Conservation (phyloP, 2,113 vertebrate genomes). For the Takifugu flavidus region DNA sequence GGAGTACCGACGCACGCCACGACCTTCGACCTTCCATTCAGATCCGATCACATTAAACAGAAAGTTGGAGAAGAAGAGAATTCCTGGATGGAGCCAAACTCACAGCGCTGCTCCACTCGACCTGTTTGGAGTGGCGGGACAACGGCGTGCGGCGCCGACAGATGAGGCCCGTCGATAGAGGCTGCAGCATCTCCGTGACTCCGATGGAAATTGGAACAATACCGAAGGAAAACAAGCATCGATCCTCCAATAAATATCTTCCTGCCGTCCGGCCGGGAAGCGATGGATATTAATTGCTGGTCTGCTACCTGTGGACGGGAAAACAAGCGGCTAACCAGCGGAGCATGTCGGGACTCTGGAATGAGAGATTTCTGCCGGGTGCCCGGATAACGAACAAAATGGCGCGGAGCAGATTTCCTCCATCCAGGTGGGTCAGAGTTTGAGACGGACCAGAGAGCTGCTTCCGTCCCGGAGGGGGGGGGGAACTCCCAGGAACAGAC, state of each 20-base stretch:
- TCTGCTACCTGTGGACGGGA: slow-evolving; percentile 22
- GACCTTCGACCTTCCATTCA: no score
- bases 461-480: slow-evolving; percentile 39
- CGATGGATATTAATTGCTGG: slow-evolving; percentile 54
- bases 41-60: no score
- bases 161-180: slow-evolving; percentile 32
- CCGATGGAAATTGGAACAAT: slow-evolving; percentile 68
- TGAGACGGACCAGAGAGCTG: slow-evolving; percentile 64
- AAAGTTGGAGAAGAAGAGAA: neutral
- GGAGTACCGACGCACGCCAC: no score
- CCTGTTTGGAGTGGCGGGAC: no score
- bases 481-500: slow-evolving; percentile 64
- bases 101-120: no score
- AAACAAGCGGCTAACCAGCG: slow-evolving; percentile 28
- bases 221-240: slow-evolving; percentile 60
- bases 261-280: slow-evolving; percentile 46
- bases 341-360: neutral
- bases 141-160: slow-evolving; percentile 21
- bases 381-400: slow-evolving; percentile 9
- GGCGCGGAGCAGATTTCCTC: slow-evolving; percentile 31
- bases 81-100: no score
- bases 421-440: slow-evolving; percentile 49
- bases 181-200: slow-evolving; percentile 58
- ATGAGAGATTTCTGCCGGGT: slow-evolving; percentile 17
- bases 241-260: slow-evolving; percentile 64